Conservation (phyloP, 1,140 invertebrate genomes). For the Stegodyphus dumicola region DNA sequence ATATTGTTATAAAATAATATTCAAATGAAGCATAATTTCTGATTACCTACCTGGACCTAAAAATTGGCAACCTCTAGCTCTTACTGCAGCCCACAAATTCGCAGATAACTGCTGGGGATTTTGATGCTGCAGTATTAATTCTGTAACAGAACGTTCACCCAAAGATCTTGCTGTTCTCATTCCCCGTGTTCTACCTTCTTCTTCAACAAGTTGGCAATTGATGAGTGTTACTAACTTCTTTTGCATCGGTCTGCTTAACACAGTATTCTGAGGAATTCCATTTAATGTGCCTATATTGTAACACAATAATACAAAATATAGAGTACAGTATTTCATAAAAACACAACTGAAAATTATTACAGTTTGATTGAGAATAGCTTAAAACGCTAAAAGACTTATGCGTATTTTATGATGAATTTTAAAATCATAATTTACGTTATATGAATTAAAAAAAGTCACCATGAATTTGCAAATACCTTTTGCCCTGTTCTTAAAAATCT, state of each 20-base stretch:
- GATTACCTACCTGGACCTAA: conserved; percentile 81
- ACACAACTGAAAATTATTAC: no score
- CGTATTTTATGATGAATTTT: no score
- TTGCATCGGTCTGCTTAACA: conserved; percentile 91
- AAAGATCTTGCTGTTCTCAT: conserved; percentile 88
- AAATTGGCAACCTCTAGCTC: conserved; percentile 97
- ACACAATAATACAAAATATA: background rate
- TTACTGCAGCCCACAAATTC: conserved; percentile 96
- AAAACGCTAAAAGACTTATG: no score
- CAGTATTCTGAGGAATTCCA: conserved; percentile 33
- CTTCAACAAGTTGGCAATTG: conserved; percentile 90
- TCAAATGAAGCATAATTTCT: conserved; percentile 31
- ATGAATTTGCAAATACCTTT: no score
- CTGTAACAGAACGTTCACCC: conserved; percentile 93
- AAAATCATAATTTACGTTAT: no score
- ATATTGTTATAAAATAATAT: conserved; percentile 3
- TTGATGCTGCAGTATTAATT: conserved; percentile 94
- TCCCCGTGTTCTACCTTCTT: conserved; percentile 76
- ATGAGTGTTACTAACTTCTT: conserved; percentile 91
- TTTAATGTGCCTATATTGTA: background rate
- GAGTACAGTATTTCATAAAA: no score
- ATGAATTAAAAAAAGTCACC: no score
- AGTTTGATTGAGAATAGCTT: no score
- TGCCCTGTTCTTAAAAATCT: no score
- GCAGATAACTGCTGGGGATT: conserved; percentile 91